A percentile compares a stretch with the other conserved stretches of the same genome.
Evolutionary conservation across 53 echinoderm and acorn worm genomes (phyloP).

Genomic region (Mesocentrotus franciscanus): DNA sequence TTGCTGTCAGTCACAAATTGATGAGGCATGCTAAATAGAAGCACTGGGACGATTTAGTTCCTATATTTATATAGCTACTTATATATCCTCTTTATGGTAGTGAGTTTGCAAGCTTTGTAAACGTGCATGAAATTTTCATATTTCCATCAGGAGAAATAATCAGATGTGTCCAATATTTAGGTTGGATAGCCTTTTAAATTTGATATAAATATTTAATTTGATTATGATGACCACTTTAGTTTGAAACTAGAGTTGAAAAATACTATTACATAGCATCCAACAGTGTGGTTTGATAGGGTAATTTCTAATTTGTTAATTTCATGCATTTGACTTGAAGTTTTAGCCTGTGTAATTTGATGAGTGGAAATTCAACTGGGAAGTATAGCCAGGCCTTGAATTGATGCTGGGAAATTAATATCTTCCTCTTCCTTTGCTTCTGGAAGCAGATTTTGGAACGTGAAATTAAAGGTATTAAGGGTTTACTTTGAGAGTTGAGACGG

Average conservation of each 20-base stretch:
- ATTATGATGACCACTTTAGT: not conserved
- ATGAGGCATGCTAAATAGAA: not conserved
- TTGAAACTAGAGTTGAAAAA: not conserved
- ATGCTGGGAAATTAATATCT: constrained; percentile 19
- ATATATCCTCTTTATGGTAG: not conserved
- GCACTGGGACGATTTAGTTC: not conserved
- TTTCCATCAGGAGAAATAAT: not conserved
- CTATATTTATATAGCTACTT: not conserved
- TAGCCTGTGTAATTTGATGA: not conserved
- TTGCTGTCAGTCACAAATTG: not conserved
- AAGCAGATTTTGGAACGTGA: not conserved
- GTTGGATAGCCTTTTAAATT: not conserved
- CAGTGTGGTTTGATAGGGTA: not conserved
- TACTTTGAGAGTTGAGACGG: not conserved
- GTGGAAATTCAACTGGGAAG: not conserved
- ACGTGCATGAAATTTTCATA: not conserved
- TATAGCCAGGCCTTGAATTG: not conserved
- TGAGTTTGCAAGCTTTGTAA: not conserved
- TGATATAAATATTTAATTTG: not conserved
- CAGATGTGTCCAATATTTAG: not conserved
- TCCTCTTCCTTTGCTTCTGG: not conserved
- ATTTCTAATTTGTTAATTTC: not conserved
- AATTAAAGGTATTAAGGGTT: not conserved
- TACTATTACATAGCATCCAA: not conserved
- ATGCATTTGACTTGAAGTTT: not conserved